Evolutionary conservation across 2,113 vertebrate species (phyloP).

Genomic region (Chascanopsetta lugubris): DNA sequence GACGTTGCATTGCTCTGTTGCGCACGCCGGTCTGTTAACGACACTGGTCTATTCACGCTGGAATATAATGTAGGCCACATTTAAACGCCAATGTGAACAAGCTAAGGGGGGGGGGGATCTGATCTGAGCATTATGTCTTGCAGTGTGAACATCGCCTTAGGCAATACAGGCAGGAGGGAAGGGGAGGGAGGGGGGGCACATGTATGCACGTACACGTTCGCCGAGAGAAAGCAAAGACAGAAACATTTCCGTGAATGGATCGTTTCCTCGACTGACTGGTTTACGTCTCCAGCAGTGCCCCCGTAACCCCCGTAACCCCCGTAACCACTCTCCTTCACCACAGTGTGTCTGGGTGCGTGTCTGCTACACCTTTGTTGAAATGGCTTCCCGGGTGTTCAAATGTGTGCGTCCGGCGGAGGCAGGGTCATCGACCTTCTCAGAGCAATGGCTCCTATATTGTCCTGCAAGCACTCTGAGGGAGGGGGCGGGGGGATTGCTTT

Average conservation of each 20-base stretch:
- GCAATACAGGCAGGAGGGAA: not conserved
- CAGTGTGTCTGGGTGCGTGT: constrained; percentile 3
- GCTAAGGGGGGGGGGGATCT: too few species aligned
- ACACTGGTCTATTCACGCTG: too few species aligned
- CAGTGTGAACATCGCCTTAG: too few species aligned
- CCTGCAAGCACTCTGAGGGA: constrained; percentile 55
- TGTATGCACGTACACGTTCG: not conserved
- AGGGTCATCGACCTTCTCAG: constrained; percentile 55
- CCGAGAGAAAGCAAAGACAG: not conserved
- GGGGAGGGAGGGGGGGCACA: not conserved
- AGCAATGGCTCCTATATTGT: constrained; percentile 66
- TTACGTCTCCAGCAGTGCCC: constrained; percentile 33
- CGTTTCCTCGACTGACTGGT: constrained; percentile 17
- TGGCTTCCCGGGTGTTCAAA: constrained; percentile 14
- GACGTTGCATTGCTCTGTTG: too few species aligned
- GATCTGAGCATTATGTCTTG: too few species aligned
- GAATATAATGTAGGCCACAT: too few species aligned
- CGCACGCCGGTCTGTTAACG: too few species aligned
- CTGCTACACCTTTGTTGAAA: constrained; percentile 15
- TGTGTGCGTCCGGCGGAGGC: constrained; percentile 26
- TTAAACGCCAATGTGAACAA: too few species aligned
- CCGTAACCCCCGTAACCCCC: too few species aligned
- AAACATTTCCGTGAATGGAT: too few species aligned
- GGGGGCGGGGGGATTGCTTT: constrained; percentile 53
- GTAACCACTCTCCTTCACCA: constrained; percentile 28